Base-by-base conservation (phyloP, 2,888 invertebrate species). In the Macaria liturata region DNA sequence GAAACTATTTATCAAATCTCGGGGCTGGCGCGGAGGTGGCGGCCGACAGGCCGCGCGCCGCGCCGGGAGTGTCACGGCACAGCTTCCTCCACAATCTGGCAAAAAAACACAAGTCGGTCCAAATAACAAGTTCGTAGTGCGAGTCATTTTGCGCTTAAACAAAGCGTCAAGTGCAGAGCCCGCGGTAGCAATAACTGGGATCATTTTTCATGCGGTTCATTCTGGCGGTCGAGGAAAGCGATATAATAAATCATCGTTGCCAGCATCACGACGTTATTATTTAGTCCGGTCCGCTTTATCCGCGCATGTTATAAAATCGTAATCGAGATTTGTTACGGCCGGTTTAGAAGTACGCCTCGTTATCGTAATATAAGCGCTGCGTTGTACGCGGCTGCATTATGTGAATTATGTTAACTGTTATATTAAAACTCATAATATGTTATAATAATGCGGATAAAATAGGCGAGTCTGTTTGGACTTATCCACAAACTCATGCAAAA, bases 151-250 rank as follows among this genome's bases (percentile, higher is more conserved):
- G 86, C 86, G 88, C 86, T 87, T 89, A 90, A 89, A 91, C 89
- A 91, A 88, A 89, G 88, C 89, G 89, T 90, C 91, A 91, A 88
- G 86, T 82, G 86, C 91, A 91, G 90, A 84, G 86, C 83, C 83
- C 85, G 79, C 84, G 84, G 76, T 83, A 84, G 89, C 88, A 91
- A 91, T 91, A 91, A 88, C 87, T 80, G 78, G 76, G 85, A 90
- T 88, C 90, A 90, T 91, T 91, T 91, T 91, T 91, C 91, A 91
- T 88, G 84, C 80, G 90, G 89, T 87, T 90, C 88, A 89, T 91
- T 90, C 88, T 83, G 83, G 85, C 87, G 86, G 88, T 80, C 87
- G 88, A 86, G 87, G 83, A 88, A 85, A 88, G 84, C 88, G 84
- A 87, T 88, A 86, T 88, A 88, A 91, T 91, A 91, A 91, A 91